Conservation (phyloP, 1,140 invertebrate species). For the Pinna nobilis region DNA sequence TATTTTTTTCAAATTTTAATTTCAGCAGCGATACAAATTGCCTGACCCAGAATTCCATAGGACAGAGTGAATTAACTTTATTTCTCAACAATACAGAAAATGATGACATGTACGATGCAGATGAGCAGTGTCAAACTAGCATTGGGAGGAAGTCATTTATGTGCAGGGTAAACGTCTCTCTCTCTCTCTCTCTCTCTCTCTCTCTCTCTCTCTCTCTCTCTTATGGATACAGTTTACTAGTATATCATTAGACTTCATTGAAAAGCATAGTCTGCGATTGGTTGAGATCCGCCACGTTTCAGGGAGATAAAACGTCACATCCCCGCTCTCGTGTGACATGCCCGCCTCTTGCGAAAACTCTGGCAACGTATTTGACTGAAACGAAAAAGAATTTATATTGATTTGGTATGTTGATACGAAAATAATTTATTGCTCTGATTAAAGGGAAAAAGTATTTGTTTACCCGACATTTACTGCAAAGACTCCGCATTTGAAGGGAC, state of each 20-base stretch:
- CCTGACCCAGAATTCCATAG: background rate
- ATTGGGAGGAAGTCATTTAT: conserved; percentile 43
- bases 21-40: background rate
- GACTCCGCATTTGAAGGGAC: background rate
- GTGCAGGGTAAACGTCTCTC: conserved; percentile 40
- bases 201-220: background rate
- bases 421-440: background rate
- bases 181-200: background rate
- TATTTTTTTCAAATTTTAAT: background rate
- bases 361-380: no score
- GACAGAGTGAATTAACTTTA: background rate
- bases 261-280: background rate
- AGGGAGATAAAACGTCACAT: background rate
- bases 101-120: background rate
- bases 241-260: background rate
- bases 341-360: background rate
- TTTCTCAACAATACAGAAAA: background rate
- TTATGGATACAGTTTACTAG: background rate
- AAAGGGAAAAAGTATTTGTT: background rate
- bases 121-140: conserved; percentile 46
- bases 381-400: background rate
- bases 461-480: no score
- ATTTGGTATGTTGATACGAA: background rate
- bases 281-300: background rate
- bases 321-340: background rate